Evolutionary conservation across 2,797 vertebrate species (phyloP).

Genomic region (Lepilemur septentrionalis): DNA sequence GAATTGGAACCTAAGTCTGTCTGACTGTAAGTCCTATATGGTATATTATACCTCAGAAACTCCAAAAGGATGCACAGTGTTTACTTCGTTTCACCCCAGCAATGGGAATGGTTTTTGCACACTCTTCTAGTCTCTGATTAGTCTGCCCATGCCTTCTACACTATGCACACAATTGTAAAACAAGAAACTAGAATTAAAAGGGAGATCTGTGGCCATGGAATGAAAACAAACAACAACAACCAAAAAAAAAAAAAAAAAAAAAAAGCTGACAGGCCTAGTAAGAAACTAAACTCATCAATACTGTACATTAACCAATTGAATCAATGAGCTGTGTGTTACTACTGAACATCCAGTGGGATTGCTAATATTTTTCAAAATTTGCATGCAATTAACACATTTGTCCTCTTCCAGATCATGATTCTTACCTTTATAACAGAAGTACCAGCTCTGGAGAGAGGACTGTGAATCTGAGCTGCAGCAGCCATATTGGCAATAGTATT

Average conservation of each 20-base stretch:
- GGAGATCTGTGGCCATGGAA: neutral
- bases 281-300: slow-evolving; percentile 34
- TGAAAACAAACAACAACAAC: neutral
- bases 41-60: neutral
- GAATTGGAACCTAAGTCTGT: neutral
- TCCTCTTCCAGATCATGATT: slow-evolving; percentile 31
- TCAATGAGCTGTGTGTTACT: slow-evolving; percentile 11
- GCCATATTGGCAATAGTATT: slow-evolving; percentile 94
- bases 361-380: slow-evolving; percentile 9
- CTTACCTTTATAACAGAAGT: slow-evolving; percentile 95
- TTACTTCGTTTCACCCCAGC: neutral
- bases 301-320: slow-evolving; percentile 33
- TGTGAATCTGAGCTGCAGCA: slow-evolving; percentile 92
- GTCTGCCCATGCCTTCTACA: neutral
- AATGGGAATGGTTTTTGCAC: neutral
- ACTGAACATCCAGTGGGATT: slow-evolving; percentile 1
- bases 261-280: neutral
- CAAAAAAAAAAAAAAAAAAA: neutral
- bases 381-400: neutral
- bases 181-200: neutral
- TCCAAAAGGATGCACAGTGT: neutral
- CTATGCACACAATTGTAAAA: neutral
- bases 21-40: neutral
- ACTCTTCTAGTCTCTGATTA: neutral
- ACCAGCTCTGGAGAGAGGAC: slow-evolving; percentile 90